These are phyloP conservation scores for Antitype chi DNA, from an alignment of 2,888 invertebrate species.

Conservation along the genomic window DNA sequence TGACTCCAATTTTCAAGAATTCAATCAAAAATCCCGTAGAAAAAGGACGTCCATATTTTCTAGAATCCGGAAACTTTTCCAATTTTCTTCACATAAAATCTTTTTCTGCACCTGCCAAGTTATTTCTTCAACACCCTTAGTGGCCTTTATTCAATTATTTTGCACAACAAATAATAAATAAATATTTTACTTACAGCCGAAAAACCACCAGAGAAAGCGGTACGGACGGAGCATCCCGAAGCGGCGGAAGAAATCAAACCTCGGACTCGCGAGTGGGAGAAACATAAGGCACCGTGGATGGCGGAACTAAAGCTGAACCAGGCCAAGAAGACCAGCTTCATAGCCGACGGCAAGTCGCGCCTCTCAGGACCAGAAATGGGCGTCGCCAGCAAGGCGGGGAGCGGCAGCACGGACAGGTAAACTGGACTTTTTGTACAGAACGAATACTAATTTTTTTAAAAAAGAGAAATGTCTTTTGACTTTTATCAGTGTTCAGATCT, in stretches of 20 bases:
- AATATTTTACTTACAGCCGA: conserved; percentile 50
- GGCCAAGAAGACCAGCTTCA: conserved; percentile 91
- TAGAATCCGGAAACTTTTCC: no score
- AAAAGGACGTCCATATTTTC: no score
- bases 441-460: not conserved
- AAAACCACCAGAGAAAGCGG: conserved; percentile 75
- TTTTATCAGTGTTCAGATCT: not conserved
- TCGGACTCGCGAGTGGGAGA: conserved; percentile 93
- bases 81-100: no score
- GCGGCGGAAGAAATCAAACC: conserved; percentile 90
- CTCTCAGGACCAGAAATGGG: conserved; percentile 72
- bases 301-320: conserved; percentile 95
- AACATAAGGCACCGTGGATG: conserved; percentile 95
- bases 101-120: no score
- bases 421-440: not conserved
- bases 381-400: conserved; percentile 70
- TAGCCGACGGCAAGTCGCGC: conserved; percentile 78
- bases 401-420: conserved; percentile 85
- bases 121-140: no score
- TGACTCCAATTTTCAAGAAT: no score
- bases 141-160: no score
- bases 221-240: conserved; percentile 65
- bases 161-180: not conserved
- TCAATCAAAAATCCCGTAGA: no score
- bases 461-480: no score